phyloP scores from a whole-genome alignment of 2,888 invertebrate genomes.

The Cryptops parisi region DNA sequence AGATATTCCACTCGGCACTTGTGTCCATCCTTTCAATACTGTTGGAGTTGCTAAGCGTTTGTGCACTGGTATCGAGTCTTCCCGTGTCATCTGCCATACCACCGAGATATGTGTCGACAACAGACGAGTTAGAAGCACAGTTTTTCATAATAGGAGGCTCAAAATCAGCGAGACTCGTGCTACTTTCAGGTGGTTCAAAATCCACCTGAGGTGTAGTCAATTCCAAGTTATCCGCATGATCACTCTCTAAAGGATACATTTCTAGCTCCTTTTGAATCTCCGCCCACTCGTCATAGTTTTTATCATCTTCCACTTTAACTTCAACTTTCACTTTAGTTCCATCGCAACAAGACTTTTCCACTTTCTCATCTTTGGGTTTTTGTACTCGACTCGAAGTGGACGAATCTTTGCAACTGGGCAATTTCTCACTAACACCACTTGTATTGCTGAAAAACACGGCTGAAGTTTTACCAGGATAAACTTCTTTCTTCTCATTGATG shows the following conservation, averaged over 20 bases:
- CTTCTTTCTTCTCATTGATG: not conserved
- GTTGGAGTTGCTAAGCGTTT: not conserved
- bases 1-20: not conserved
- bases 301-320: constrained; percentile 2
- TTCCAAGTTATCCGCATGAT: constrained; percentile 14
- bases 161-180: constrained; percentile 19
- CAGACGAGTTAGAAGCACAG: not conserved
- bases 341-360: not conserved
- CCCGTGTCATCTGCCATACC: not conserved
- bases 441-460: not conserved
- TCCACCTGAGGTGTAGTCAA: constrained; percentile 10
- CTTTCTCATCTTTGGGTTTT: not conserved
- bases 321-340: constrained; percentile 5
- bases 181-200: constrained; percentile 18
- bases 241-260: constrained; percentile 28
- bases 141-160: constrained; percentile 21
- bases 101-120: not conserved
- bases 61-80: too few relatives aligned
- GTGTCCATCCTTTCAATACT: constrained; percentile 3
- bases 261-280: constrained; percentile 51
- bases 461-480: constrained; percentile 7
- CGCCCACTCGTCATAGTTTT: constrained; percentile 48
- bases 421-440: not conserved
- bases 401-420: too few relatives aligned
- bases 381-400: too few relatives aligned